Evolutionary conservation across 2,113 vertebrate species (phyloP), one percentile per base, ranked within the genome.

Genomic region (Psittacara wagleri): DNA sequence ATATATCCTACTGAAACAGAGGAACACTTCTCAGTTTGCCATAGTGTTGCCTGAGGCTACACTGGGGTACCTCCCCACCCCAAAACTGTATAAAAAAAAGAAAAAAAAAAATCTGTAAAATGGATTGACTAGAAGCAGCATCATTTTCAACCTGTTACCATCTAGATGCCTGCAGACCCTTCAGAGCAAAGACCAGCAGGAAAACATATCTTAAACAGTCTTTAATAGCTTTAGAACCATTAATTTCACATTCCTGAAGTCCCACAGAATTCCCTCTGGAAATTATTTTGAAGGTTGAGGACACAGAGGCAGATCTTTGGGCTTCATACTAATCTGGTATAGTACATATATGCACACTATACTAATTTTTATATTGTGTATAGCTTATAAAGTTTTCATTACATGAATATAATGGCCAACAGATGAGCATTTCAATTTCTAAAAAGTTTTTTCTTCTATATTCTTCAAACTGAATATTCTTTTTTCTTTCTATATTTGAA

Each of bases 51-150:
- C 44, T 51, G 11, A 88, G 24, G 16, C 13, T n/a, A 6, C 19
- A 17, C 0, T 33, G 17, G 27, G 59, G 14, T 18, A 88, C 27
- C 0, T 1, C 4, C 12, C 5, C 5, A 23, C 6, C 3, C 13
- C n/a, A 24, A 35, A 35, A 59, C 20, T 23, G 20, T n/a, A 59
- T 24, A 11, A 23, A 35, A 44, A 57, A 46, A 55, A 5, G 4
- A 10, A 29, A 31, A 48, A 70, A 70, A 68, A 78, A 4, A 23
- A 17, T 2, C 25, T 35, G 8, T 67, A 41, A 46, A 52, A 93
- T 13, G 11, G 41, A 54, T 11, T 44, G 28, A n/a, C 12, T 88
- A 48, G 52, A 73, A 92, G 62, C 3, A 37, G 75, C 11, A 85
- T 10, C n/a, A 63, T 37, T 72, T 74, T 66, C 28, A 48, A 17